Evolutionary conservation across 2,113 vertebrate species (phyloP).

Genomic region (Beaufortia kweichowensis): DNA sequence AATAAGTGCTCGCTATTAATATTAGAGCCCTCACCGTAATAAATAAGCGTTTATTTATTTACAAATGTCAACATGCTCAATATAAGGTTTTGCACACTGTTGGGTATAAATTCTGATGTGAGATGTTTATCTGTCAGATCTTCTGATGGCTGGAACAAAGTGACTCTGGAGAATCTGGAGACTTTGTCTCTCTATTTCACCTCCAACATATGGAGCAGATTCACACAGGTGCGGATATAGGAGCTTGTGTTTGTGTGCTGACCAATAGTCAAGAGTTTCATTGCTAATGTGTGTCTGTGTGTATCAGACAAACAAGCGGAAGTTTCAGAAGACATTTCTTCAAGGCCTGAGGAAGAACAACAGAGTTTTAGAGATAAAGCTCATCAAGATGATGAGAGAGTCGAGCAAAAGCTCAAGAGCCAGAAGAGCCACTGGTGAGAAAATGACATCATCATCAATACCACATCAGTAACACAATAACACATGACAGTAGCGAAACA

Average conservation of each 20-base stretch:
- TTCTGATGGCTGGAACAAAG: conserved; percentile 59
- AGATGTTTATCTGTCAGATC: conserved; percentile 55
- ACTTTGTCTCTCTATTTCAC: conserved; percentile 66
- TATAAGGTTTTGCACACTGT: no score
- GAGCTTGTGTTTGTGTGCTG: background rate
- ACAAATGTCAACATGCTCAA: no score
- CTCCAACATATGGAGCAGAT: conserved; percentile 60
- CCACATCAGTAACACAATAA: background rate
- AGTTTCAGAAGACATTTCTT: conserved; percentile 58
- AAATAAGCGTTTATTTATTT: no score
- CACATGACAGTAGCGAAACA: no score
- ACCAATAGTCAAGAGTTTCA: no score
- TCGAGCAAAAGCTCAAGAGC: conserved; percentile 17
- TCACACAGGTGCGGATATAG: conserved; percentile 59
- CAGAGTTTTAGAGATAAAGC: background rate
- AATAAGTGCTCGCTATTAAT: no score
- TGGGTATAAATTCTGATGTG: background rate
- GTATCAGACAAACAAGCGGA: conserved; percentile 56
- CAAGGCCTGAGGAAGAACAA: rapidly evolving
- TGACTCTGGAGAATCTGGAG: conserved; percentile 62
- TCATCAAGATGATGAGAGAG: conserved; percentile 3
- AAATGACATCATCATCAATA: background rate
- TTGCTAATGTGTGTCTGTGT: conserved; percentile 18
- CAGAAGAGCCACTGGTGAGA: conserved; percentile 36
- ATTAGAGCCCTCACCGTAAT: no score